A percentile compares a stretch with the other conserved stretches of the same genome.
Evolutionary conservation across 1,140 invertebrate genomes (phyloP).

Genomic region (Bombus ignitus): DNA sequence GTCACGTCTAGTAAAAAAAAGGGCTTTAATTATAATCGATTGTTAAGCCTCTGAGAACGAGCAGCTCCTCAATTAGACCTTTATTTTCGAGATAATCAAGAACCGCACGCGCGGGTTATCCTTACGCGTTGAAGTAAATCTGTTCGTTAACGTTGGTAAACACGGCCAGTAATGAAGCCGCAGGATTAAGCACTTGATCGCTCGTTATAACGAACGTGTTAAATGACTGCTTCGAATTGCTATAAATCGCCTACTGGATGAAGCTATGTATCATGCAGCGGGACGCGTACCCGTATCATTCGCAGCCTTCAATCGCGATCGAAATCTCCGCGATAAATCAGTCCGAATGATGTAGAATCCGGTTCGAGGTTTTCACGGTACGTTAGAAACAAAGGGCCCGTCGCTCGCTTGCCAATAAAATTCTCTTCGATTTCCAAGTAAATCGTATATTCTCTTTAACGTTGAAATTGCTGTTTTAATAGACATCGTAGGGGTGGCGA

Average conservation of each 20-base stretch:
- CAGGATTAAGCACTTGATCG: constrained; percentile 7
- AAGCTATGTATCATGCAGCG: constrained; percentile 33
- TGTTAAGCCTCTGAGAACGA: no score
- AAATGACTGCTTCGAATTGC: constrained; percentile 7
- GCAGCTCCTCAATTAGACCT: background rate
- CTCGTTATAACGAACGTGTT: constrained; percentile 15
- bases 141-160: background rate
- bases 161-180: constrained; percentile 1
- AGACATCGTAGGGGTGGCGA: background rate
- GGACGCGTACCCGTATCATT: constrained; percentile 21
- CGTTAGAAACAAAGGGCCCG: no score
- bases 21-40: no score
- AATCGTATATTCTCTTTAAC: no score
- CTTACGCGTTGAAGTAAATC: no score
- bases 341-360: constrained; percentile 5
- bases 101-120: no score
- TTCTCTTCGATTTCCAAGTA: no score
- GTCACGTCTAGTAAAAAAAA: no score
- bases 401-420: no score
- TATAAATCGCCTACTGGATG: constrained; percentile 41
- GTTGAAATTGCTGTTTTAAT: background rate
- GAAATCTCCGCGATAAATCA: background rate
- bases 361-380: no score
- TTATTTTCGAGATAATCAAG: background rate
- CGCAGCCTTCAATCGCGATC: constrained; percentile 22